Evolutionary conservation across 2,113 vertebrate genomes (phyloP).

Genomic region (Hymenochirus boettgeri): DNA sequence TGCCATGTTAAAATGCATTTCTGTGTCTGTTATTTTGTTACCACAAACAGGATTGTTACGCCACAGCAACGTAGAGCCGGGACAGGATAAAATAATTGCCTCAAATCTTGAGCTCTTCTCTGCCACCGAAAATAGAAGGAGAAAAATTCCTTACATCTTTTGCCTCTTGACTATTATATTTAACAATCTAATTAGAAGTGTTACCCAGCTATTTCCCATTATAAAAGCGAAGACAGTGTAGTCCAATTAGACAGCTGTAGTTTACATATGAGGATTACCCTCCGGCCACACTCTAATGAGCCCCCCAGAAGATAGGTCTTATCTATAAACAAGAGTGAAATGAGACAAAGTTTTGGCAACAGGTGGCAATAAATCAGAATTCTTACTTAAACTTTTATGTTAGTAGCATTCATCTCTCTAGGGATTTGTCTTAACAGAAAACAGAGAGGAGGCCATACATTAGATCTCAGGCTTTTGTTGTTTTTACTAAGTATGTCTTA

Average conservation of each 20-base stretch:
- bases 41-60: no score
- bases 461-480: slow-evolving; percentile 50
- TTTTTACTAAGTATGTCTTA: slow-evolving; percentile 57
- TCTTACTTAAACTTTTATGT: slow-evolving; percentile 55
- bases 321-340: slow-evolving; percentile 55
- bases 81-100: slow-evolving; percentile 64
- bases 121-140: slow-evolving; percentile 62
- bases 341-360: slow-evolving; percentile 47
- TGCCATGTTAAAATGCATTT: no score
- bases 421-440: slow-evolving; percentile 62
- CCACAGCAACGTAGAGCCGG: slow-evolving; percentile 35
- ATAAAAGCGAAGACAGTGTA: slow-evolving; percentile 65
- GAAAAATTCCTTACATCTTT: slow-evolving; percentile 67
- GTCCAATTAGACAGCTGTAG: slow-evolving; percentile 77
- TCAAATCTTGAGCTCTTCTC: slow-evolving; percentile 61
- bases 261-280: slow-evolving; percentile 60
- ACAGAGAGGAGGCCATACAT: slow-evolving; percentile 54
- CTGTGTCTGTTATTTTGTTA: no score
- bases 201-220: slow-evolving; percentile 62
- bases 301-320: slow-evolving; percentile 52
- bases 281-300: slow-evolving; percentile 65
- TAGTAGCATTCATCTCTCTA: slow-evolving; percentile 52
- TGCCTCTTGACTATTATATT: slow-evolving; percentile 66
- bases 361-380: slow-evolving; percentile 61
- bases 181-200: slow-evolving; percentile 79